Percentiles rank a stretch among this genome's conserved stretches.
Conservation (phyloP, 2,797 vertebrate species). For the Bradypodion pumilum region DNA sequence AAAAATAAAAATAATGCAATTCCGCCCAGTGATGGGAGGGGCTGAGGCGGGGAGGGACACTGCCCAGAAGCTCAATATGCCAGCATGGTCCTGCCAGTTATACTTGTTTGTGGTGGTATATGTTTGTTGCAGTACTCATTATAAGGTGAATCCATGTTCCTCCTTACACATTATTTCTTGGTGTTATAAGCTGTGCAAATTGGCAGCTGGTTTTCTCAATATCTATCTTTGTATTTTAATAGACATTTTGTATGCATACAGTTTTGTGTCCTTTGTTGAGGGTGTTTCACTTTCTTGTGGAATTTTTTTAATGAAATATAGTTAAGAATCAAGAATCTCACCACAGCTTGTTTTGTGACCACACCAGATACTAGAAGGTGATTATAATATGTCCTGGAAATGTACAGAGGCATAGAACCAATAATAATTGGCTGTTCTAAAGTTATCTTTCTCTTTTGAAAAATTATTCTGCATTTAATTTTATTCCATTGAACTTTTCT, state of each 20-base stretch:
- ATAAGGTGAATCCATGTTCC: too few relatives aligned
- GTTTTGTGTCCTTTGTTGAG: not conserved
- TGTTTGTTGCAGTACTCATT: too few relatives aligned
- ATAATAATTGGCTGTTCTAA: not conserved
- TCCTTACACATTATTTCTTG: too few relatives aligned
- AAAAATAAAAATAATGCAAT: too few relatives aligned
- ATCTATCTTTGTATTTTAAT: not conserved
- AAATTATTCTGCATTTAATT: not conserved
- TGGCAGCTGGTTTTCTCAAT: too few relatives aligned
- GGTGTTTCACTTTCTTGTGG: not conserved
- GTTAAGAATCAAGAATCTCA: not conserved
- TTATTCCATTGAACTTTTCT: not conserved
- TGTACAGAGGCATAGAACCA: not conserved
- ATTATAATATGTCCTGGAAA: not conserved
- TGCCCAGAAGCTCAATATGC: too few relatives aligned
- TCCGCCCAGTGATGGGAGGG: too few relatives aligned
- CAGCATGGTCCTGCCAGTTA: too few relatives aligned
- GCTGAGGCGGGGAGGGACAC: too few relatives aligned
- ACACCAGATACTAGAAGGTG: not conserved
- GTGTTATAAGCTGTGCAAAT: too few relatives aligned
- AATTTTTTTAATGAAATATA: too few relatives aligned
- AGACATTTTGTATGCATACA: not conserved
- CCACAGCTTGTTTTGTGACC: not conserved
- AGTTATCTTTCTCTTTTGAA: not conserved
- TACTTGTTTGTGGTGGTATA: too few relatives aligned